Conservation (phyloP, 2,113 vertebrate species). For the Corvus hawaiiensis region DNA sequence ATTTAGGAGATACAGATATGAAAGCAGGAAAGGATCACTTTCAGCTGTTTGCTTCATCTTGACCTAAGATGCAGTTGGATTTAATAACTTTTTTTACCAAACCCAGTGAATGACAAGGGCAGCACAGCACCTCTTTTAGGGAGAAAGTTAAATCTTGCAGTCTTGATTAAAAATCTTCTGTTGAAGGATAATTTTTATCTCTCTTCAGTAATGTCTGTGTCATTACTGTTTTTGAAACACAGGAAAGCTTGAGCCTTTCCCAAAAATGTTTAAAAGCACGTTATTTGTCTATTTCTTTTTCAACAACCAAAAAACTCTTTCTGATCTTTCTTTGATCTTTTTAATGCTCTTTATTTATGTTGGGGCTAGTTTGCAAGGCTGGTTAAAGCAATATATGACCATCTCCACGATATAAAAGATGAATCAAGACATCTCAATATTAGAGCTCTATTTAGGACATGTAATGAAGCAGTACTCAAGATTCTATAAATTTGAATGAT, state of each 20-base stretch:
- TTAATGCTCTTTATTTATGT: background rate
- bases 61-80: background rate
- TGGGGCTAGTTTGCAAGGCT: background rate
- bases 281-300: background rate
- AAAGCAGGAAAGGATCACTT: background rate
- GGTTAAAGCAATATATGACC: background rate
- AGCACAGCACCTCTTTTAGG: background rate
- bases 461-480: accelerated
- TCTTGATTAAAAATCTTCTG: background rate
- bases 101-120: background rate
- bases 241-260: background rate
- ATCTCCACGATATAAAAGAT: background rate
- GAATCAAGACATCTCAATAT: background rate
- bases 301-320: background rate
- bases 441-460: background rate
- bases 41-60: background rate
- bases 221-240: background rate
- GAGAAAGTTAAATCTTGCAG: background rate
- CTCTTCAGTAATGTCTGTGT: background rate
- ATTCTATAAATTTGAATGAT: background rate
- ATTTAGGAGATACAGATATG: background rate
- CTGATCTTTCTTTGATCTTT: background rate
- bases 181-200: background rate
- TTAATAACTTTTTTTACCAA: background rate
- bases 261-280: background rate